Evolutionary conservation across 2,113 vertebrate species (phyloP), one percentile per base, ranked within the genome.

Genomic region (Corythaixoides concolor): DNA sequence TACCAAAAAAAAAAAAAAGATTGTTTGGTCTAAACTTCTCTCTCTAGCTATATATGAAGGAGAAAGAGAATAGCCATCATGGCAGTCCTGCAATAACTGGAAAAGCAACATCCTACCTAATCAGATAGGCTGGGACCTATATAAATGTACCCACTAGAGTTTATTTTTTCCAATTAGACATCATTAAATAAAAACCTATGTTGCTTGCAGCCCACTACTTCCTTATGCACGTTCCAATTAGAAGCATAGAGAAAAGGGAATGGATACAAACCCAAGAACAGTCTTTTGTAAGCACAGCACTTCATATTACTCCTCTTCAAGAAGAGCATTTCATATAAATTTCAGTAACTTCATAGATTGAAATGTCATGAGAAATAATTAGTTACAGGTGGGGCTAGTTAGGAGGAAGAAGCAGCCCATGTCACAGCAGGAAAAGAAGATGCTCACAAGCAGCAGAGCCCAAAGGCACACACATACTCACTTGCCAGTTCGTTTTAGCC

Each of bases 401-500:
- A 45, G 33, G 23, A 93, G 45, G 47, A 94, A 59, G n/a, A 78
- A 30, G 23, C 30, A 64, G 22, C 6, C 9, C 20, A 4, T 16
- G 5, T 9, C 41, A 22, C 8, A 52, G 67, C 2, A 60, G 37
- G 50, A 59, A 75, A 3, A 20, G 49, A 68, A 55, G 33, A 70
- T 28, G 15, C 12, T 52, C 12, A 4, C 16, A 37, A 47, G 49
- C 75, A 83, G 76, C 58, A 84, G n/a, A 66, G 41, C n/a, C 50
- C 69, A 33, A 19, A 35, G 58, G 27, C 9, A 8, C 9, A 3
- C 45, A 7, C 30, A 30, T 5, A 95, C 97, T 97, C 53, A 99
- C 98, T 98, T 98, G 97, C 99, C 98, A 30, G 98, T 98, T 85
- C 97, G 98, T 88, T 99, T 99, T 83, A 99, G 98, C 84, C 98